Base-by-base conservation (phyloP, 2,797 vertebrate species). In the Epinephelus awoara region DNA sequence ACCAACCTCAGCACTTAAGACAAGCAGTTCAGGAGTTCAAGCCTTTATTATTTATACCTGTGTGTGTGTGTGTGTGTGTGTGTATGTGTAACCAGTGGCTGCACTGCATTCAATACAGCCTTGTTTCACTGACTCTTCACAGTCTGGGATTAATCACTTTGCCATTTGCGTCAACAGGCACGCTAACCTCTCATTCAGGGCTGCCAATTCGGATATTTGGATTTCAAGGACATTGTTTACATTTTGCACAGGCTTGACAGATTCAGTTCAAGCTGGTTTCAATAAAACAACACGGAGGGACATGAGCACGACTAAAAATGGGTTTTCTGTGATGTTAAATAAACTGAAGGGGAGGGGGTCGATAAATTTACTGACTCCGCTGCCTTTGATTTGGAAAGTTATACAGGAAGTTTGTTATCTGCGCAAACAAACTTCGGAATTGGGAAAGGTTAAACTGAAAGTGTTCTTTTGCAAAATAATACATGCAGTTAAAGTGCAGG, bases 101-200 rank as follows among this genome's bases (percentile, higher is more conserved):
- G 80, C 44, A 5, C 62, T 67, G 75, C 77, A 15, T 89, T 93
- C 89, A 94, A 86, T 92, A 85, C 85, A 77, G 86, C 79, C 83
- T 87, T 91, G 85, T 92, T 94, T 91, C 80, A 67, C 84, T 58
- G 77, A 77, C 79, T 79, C 82, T 78, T 86, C 86, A 72, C 84
- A 89, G 84, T 86, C 87, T 92, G 89, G 86, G 85, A 89, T 91
- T 89, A 94, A 94, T 94, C 87, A 92, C 85, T 87, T 83, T 86
- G 91, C 82, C 82, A 67, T 91, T 90, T 89, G 84, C 86, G 74
- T 89, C 86, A 91, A 91, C 91, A 92, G 80, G 81, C 82, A 88
- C 61, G 66, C 77, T 80, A 88, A 83, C 80, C 87, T 88, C 85
- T 91, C 82, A 81, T 85, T 87, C 80, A 78, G 69, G 18, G 29